Evolutionary conservation across 2,113 vertebrate genomes (phyloP).

Genomic region (Gasterosteus nipponicus): DNA sequence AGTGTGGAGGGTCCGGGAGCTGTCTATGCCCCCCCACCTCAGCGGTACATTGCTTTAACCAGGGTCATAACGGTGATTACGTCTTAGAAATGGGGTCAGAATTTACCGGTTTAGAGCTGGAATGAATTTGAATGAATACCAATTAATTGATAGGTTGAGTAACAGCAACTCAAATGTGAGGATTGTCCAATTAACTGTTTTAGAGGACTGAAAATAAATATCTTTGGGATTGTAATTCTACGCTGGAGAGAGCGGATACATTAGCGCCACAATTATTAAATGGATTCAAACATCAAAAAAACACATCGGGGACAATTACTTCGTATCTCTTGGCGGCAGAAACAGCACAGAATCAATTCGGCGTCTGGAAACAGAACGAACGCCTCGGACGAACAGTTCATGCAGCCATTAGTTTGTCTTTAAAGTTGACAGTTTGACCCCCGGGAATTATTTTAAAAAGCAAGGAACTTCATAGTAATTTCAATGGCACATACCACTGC

Average conservation of each 20-base stretch:
- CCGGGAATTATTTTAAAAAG: neutral
- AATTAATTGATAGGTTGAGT: neutral
- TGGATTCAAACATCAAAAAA: neutral
- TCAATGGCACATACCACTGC: neutral
- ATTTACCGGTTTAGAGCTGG: neutral
- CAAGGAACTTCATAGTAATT: no score
- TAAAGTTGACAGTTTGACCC: neutral
- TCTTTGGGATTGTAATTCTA: neutral
- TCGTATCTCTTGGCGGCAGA: neutral
- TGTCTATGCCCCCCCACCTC: neutral
- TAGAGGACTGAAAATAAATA: neutral
- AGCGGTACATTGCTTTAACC: neutral
- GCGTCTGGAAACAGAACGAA: neutral
- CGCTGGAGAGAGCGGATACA: neutral
- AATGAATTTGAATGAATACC: no score
- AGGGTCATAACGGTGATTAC: neutral
- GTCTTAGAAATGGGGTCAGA: neutral
- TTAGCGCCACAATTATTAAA: neutral
- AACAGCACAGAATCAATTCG: neutral
- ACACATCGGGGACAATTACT: neutral
- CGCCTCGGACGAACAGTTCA: neutral
- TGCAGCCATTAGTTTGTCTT: neutral
- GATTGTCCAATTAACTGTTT: neutral
- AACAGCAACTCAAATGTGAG: neutral
- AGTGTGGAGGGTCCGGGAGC: constrained; percentile 1